These are phyloP conservation scores for Sorex fumeus DNA, from an alignment of 2,113 vertebrate genomes.

Conservation along the genomic window DNA sequence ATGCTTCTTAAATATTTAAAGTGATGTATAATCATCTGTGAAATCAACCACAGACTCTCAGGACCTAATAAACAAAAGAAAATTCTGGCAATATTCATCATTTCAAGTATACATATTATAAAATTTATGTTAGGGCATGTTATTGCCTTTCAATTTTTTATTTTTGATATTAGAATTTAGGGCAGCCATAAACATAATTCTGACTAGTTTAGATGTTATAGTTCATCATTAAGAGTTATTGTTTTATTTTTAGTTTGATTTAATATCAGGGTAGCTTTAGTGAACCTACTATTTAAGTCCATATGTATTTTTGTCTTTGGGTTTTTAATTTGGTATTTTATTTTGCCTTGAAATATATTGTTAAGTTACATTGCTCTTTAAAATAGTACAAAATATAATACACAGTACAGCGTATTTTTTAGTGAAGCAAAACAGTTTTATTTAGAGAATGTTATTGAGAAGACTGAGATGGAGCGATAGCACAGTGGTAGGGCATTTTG, in stretches of 20 bases:
- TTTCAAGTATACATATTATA: slow-evolving; percentile 58
- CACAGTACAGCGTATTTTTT: not conserved
- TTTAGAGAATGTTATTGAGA: no score
- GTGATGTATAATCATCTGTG: slow-evolving; percentile 78
- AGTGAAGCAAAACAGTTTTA: not conserved
- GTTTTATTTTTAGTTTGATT: slow-evolving; percentile 70
- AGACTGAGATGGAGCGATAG: no score
- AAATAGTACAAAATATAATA: slow-evolving; percentile 17
- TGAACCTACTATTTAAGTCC: slow-evolving; percentile 43
- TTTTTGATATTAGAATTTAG: slow-evolving; percentile 59
- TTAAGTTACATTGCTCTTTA: not conserved
- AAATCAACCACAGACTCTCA: slow-evolving; percentile 73
- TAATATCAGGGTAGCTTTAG: slow-evolving; percentile 2
- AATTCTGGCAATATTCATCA: slow-evolving; percentile 66
- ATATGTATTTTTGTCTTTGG: slow-evolving; percentile 45
- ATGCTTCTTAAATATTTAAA: slow-evolving; percentile 66
- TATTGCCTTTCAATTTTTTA: slow-evolving; percentile 61
- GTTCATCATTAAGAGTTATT: slow-evolving; percentile 46
- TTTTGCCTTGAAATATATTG: not conserved
- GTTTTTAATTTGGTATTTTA: not conserved
- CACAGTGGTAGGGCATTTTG: no score
- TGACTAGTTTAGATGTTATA: not conserved
- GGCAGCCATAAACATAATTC: slow-evolving; percentile 65
- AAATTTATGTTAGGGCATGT: slow-evolving; percentile 68
- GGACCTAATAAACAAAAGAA: slow-evolving; percentile 52